Evolutionary conservation across 2,113 vertebrate species (phyloP).

Genomic region (Nerophis lumbriciformis): DNA sequence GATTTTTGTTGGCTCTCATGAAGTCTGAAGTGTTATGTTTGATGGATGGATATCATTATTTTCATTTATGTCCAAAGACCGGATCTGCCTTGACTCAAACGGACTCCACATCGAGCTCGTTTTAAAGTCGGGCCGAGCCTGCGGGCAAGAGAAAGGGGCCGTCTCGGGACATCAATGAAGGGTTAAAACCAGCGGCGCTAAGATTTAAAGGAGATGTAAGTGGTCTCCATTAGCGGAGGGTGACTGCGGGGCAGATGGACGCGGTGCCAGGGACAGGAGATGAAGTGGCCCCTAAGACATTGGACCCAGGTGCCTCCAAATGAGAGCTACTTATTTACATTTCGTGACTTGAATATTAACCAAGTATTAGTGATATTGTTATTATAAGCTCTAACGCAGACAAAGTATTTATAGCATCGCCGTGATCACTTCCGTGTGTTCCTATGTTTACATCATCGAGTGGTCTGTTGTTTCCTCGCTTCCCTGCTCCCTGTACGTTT

Average conservation of each 20-base stretch:
- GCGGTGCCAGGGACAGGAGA: slow-evolving; percentile 34
- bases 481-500: no score
- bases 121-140: slow-evolving; percentile 53
- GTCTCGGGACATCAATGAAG: slow-evolving; percentile 67
- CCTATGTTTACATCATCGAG: no score
- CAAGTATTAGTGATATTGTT: no score
- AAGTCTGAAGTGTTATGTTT: not conserved
- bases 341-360: no score
- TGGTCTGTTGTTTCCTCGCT: no score
- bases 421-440: no score
- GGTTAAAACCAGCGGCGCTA: slow-evolving; percentile 69
- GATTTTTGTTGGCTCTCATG: not conserved
- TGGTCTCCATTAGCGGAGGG: slow-evolving; percentile 66
- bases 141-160: slow-evolving; percentile 50
- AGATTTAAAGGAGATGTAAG: slow-evolving; percentile 72
- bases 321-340: no score
- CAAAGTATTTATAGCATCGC: no score
- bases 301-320: slow-evolving; percentile 6
- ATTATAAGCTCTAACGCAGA: no score
- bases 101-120: slow-evolving; percentile 43
- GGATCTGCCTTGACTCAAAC: slow-evolving; percentile 52
- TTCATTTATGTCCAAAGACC: slow-evolving; percentile 48
- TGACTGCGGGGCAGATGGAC: slow-evolving; percentile 16
- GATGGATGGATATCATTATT: slow-evolving; percentile 37
- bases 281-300: slow-evolving; percentile 53